A percentile compares a stretch with the other conserved stretches of the same genome.
Evolutionary conservation across 1,140 invertebrate genomes (phyloP).

Genomic region (Drosophila melanica): DNA sequence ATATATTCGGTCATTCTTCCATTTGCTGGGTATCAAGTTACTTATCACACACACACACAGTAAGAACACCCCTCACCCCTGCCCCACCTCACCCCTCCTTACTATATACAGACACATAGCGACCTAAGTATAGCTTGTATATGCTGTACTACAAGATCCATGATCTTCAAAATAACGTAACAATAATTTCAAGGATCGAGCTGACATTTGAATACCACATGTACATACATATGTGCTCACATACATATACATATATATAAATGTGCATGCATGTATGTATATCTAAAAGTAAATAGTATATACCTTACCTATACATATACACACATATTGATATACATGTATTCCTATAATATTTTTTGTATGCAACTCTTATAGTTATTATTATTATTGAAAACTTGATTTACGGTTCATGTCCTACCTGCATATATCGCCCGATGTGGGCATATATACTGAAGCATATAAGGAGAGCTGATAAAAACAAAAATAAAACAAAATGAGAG

Average conservation of each 20-base stretch:
- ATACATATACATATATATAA: conserved; percentile 35
- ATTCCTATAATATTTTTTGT: conserved; percentile 56
- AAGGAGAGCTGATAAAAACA: conserved; percentile 64
- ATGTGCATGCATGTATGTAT: conserved; percentile 2
- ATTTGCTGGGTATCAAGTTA: conserved; percentile 41
- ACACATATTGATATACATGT: conserved; percentile 70
- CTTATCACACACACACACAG: conserved; percentile 16
- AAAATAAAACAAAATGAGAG: not conserved
- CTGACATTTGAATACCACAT: conserved; percentile 21
- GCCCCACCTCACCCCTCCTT: not conserved
- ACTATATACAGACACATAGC: conserved; percentile 21
- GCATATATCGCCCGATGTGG: conserved; percentile 40
- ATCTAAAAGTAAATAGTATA: conserved; percentile 27
- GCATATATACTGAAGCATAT: conserved; percentile 34
- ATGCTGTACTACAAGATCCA: conserved; percentile 9
- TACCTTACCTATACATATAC: conserved; percentile 58
- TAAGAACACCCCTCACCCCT: not conserved
- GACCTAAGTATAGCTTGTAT: conserved; percentile 12
- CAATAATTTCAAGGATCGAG: conserved; percentile 37
- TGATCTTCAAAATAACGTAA: conserved; percentile 12
- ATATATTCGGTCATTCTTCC: conserved; percentile 25
- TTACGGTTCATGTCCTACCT: conserved; percentile 47
- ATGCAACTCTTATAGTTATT: conserved; percentile 33
- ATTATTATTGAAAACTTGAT: conserved; percentile 13
- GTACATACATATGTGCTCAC: conserved; percentile 14